Evolutionary conservation across 1,140 invertebrate genomes (phyloP), one percentile per base, ranked within the genome.

Genomic region (Heliothis virescens): DNA sequence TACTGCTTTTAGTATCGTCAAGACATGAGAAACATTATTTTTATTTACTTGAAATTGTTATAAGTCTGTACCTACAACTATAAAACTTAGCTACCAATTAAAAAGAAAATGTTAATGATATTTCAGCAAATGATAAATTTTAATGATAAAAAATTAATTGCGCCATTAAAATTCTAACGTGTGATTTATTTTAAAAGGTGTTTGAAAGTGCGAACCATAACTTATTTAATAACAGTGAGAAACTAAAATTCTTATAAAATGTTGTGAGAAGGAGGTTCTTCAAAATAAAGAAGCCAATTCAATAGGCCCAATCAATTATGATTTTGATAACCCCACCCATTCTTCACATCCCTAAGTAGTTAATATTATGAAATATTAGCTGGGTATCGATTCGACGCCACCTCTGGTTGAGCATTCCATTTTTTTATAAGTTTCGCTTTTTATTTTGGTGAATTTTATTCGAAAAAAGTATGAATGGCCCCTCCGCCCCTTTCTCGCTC

Each of bases 331-430:
- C 90, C 88, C 63, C 92, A 90, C 91, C 92, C 90, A 93, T 94
- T 94, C 86, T 91, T 91, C 88, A 89, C 91, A 86, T 83, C 87
- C 82, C 85, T 87, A 91, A 92, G 89, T 94, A 89, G 90, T 92
- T 94, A 94, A 93, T 92, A 91, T 93, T 89, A 91, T 94, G 92
- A 94, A 92, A 94, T 94, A 94, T 94, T 91, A 92, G 79, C 88
- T 81, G 50, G 85, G 81, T 85, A 91, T 92, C 87, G 89, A 83
- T 87, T 84, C 84, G 82, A 77, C 65, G 77, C 85, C 82, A 86
- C 85, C 82, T 88, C 85, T 80, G 81, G 82, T 86, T 74, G 74
- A 85, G 80, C 65, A 86, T 88, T 85, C 62, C 79, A 83, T 79
- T 85, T 90, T 92, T 92, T 91, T 89, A 55, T 85, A 34, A 69